Base-by-base conservation (phyloP, 2,888 invertebrate genomes). In the Chrysina gloriosa region DNA sequence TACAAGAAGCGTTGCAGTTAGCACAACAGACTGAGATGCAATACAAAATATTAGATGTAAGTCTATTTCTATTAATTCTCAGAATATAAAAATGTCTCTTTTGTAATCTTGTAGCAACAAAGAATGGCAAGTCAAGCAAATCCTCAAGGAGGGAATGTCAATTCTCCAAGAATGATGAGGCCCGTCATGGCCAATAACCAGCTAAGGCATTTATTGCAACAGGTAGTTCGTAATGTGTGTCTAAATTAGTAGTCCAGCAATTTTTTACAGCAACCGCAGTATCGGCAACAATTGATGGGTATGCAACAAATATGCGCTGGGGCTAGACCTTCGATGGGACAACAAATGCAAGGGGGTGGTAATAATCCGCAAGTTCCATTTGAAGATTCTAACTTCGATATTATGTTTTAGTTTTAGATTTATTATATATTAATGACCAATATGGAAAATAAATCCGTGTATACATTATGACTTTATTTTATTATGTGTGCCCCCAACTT, bases 11-110 rank as follows among this genome's bases (percentile, higher is more conserved):
- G 69, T 83, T 92, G 61, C 92, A 93, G 77, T 88, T 89, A 5
- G 92, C 92, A 0, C 93, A 93, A 77, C 92, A 92, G 73, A 91
- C 91, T 75, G 93, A 94, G 77, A 89, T 92, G 81, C 93, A 93
- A 73, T 93, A 90, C 78, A 93, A 92, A 76, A 85, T 87, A 74
- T 88, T 92, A 47, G 92, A 92, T 84, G 91, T 89, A 70, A 85
- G 81, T 83, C n/a, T n/a, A n/a, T n/a, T n/a, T n/a, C n/a, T n/a
- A n/a, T 2, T n/a, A 14, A 54, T 39, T 52, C 27, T 23, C 4
- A 6, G 2, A 47, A n/a, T 45, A 36, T 63, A 34, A n/a, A 21
- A 27, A 5, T 45, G 7, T 54, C 19, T 54, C 21, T 25, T 42
- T 34, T 42, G 23, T 42, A 42, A 63, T 63, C 45, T 70, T 71